Conservation (phyloP, 2,113 vertebrate species). For the Phrynosoma blainvillii region DNA sequence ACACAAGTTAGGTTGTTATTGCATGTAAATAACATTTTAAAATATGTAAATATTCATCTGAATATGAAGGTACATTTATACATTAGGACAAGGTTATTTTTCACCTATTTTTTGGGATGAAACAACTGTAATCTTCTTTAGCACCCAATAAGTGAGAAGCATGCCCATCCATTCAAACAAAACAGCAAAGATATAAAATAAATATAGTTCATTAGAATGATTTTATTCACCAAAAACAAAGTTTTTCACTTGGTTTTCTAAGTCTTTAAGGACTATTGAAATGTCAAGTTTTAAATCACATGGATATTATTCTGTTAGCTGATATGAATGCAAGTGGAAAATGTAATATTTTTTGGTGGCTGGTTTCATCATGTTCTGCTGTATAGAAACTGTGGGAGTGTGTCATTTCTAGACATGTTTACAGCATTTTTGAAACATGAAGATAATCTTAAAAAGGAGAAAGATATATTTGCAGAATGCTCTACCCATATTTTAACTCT, state of each 20-base stretch:
- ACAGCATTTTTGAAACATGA: slow-evolving; percentile 45
- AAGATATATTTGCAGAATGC: not conserved
- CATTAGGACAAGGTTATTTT: too few species aligned
- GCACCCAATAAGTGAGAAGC: not conserved
- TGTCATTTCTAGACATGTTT: slow-evolving; percentile 59
- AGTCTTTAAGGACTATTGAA: slow-evolving; percentile 49
- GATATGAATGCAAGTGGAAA: slow-evolving; percentile 65
- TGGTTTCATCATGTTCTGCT: slow-evolving; percentile 64
- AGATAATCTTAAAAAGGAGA: slow-evolving; percentile 56
- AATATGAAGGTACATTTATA: too few species aligned
- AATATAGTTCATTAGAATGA: not conserved
- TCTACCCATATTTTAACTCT: slow-evolving; percentile 42
- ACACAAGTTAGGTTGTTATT: too few species aligned
- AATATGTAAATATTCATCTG: too few species aligned
- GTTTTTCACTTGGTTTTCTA: slow-evolving; percentile 44
- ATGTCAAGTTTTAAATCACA: slow-evolving; percentile 57
- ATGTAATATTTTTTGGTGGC: slow-evolving; percentile 66
- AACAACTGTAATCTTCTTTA: not conserved
- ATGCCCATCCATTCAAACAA: too few species aligned
- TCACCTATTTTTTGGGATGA: not conserved
- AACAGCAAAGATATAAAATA: not conserved
- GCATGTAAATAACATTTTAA: too few species aligned
- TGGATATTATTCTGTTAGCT: slow-evolving; percentile 59
- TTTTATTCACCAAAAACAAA: not conserved
- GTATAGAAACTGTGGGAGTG: slow-evolving; percentile 50